A percentile compares a stretch with the other conserved stretches of the same genome.
These are phyloP conservation scores for Pangasius krempfi DNA, from an alignment of 2,797 vertebrate species.

Conservation along the genomic window DNA sequence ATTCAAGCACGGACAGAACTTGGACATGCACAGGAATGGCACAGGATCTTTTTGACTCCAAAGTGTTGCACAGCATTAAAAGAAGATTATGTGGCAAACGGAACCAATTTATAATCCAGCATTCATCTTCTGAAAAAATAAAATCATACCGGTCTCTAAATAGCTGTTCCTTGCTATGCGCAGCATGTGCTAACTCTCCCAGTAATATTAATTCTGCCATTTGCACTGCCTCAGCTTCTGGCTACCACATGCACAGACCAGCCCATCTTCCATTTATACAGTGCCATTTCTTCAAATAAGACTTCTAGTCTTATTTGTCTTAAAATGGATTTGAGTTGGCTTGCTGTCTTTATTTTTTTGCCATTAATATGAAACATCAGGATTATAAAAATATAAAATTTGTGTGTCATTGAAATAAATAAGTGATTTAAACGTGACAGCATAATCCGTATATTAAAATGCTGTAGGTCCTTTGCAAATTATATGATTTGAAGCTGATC, in stretches of 20 bases:
- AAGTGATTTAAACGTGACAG: not conserved
- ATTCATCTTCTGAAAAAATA: not conserved
- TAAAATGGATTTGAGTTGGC: not conserved
- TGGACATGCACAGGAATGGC: not conserved
- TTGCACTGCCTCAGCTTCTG: not conserved
- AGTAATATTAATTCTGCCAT: not conserved
- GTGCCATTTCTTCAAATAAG: too few species aligned
- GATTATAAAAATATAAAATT: not conserved
- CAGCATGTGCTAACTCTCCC: not conserved
- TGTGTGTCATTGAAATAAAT: not conserved
- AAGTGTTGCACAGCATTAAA: not conserved
- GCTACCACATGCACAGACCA: not conserved
- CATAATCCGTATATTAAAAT: too few species aligned
- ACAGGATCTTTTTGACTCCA: not conserved
- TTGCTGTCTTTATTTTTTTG: not conserved
- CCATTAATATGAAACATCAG: not conserved
- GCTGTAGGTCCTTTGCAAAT: too few species aligned
- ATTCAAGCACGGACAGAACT: not conserved
- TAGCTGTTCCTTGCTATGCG: not conserved
- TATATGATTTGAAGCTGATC: too few species aligned
- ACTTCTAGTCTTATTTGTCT: too few species aligned
- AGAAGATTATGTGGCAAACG: not conserved
- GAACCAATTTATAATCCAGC: not conserved
- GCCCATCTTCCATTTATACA: too few species aligned
- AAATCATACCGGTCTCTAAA: too few species aligned